Base-by-base conservation (phyloP, 2,888 invertebrate genomes). In the Melanophora roralis region DNA sequence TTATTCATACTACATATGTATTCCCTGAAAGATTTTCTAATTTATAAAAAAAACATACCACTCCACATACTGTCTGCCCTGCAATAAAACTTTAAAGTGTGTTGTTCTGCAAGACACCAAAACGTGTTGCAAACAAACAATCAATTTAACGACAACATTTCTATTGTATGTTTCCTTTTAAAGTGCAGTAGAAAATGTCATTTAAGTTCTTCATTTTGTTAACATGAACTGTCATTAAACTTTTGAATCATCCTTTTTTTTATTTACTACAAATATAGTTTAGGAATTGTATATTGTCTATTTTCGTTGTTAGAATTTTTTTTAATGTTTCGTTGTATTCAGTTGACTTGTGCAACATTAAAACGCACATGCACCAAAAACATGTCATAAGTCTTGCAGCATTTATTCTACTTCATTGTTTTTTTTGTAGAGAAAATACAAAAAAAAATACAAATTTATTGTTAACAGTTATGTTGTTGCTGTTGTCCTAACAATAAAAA, bases 211-310 rank as follows among this genome's bases (percentile, higher is more conserved):
- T 6, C 74, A 74, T 45, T 78, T 34, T 55, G 74, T 60, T 67
- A 64, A 76, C 67, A 78, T 78, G 75, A 81, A 81, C 81, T 78
- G 81, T 72, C 81, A 78, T 81, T 81, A 78, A 81, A 81, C 75
- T 69, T 75, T 75, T 68, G 78, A 78, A 81, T 76, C 68, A 81
- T 81, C 55, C 57, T 81, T 81, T 76, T 27, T 78, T 72, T 81
- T 74, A 72, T 78, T 78, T 78, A 62, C 40, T 65, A 68, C 38
- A 60, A 51, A 60, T 40, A 62, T 62, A 51, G 19, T 45, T 75
- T 57, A 34, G 9, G 5, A 59, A n/a, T 57, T 67, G 60, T 60
- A n/a, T 53, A 45, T 73, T 73, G 72, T 73, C 55, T 62, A 23
- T 55, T 38, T 43, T 40, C 62, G n/a, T n/a, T 34, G 16, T 19